phyloP scores from a whole-genome alignment of 1,140 invertebrate genomes.

The Hycleus cichorii region DNA sequence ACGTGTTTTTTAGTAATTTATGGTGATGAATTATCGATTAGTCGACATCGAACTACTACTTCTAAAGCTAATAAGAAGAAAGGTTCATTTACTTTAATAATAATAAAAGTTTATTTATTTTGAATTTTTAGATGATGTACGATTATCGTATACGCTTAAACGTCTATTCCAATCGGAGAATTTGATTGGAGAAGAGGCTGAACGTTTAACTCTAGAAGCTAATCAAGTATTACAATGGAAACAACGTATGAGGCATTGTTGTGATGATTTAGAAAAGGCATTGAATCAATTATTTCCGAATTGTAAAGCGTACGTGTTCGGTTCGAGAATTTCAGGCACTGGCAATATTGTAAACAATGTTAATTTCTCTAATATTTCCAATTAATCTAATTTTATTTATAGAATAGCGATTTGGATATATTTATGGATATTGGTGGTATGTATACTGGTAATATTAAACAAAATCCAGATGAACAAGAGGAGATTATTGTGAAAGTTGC shows the following conservation, averaged over 20 bases:
- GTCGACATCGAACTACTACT: slow-evolving; percentile 11
- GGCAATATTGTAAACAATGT: slow-evolving; percentile 27
- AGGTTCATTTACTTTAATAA: background rate
- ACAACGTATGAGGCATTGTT: slow-evolving; percentile 20
- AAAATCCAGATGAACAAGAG: slow-evolving; percentile 32
- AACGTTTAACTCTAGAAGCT: slow-evolving; percentile 18
- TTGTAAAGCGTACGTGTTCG: slow-evolving; percentile 42
- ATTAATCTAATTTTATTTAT: background rate
- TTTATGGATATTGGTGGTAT: slow-evolving; percentile 44
- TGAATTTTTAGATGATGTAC: slow-evolving; percentile 9
- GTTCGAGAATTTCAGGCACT: slow-evolving; percentile 43
- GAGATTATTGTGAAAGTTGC: slow-evolving; percentile 25
- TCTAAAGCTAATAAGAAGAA: slow-evolving; percentile 10
- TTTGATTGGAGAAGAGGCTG: slow-evolving; percentile 13
- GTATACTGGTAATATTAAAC: slow-evolving; percentile 30
- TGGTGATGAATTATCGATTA: slow-evolving; percentile 28
- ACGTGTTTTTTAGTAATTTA: slow-evolving; percentile 28
- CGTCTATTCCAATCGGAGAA: slow-evolving; percentile 19
- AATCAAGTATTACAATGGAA: slow-evolving; percentile 15
- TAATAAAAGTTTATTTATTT: background rate
- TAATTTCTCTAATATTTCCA: background rate
- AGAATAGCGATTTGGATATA: slow-evolving; percentile 45
- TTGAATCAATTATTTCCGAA: slow-evolving; percentile 16
- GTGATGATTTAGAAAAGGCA: slow-evolving; percentile 21
- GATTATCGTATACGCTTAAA: slow-evolving; percentile 21